A percentile compares a stretch with the other conserved stretches of the same genome.
Evolutionary conservation across 2,888 invertebrate species (phyloP).

Genomic region (Meganola albula): DNA sequence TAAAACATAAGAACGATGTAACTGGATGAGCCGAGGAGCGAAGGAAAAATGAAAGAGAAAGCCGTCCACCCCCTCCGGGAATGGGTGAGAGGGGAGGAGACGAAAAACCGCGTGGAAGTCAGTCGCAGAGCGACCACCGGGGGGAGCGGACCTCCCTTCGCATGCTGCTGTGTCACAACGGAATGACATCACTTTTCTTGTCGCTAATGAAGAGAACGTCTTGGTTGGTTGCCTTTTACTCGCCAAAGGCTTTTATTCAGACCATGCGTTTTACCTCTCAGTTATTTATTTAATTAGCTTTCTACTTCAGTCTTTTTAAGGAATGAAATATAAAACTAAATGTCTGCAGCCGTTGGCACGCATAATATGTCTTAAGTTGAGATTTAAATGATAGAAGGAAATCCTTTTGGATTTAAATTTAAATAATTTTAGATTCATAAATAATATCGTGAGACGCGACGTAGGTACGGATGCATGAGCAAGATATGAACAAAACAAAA

Average conservation of each 20-base stretch:
- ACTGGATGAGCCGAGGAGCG: slow-evolving; percentile 78
- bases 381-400: slow-evolving; percentile 28
- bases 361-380: slow-evolving; percentile 14
- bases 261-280: slow-evolving; percentile 39
- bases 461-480: slow-evolving; percentile 27
- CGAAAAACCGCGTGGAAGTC: slow-evolving; percentile 61
- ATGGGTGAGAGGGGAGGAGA: slow-evolving; percentile 40
- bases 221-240: slow-evolving; percentile 56
- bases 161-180: slow-evolving; percentile 66
- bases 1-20: slow-evolving; percentile 79
- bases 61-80: slow-evolving; percentile 62
- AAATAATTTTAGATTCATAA: slow-evolving; percentile 40
- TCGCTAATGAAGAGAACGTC: slow-evolving; percentile 76
- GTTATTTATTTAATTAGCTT: slow-evolving; percentile 47
- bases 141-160: slow-evolving; percentile 60
- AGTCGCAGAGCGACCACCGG: slow-evolving; percentile 65
- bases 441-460: slow-evolving; percentile 32
- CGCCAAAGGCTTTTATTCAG: slow-evolving; percentile 43
- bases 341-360: slow-evolving; percentile 17
- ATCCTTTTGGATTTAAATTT: slow-evolving; percentile 30
- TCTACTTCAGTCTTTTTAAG: slow-evolving; percentile 14
- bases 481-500: slow-evolving; percentile 54
- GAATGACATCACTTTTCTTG: slow-evolving; percentile 77
- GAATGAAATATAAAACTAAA: slow-evolving; percentile 17
- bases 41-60: slow-evolving; percentile 79